Evolutionary conservation across 2,888 invertebrate species (phyloP).

Genomic region (Enchytraeus crypticus): DNA sequence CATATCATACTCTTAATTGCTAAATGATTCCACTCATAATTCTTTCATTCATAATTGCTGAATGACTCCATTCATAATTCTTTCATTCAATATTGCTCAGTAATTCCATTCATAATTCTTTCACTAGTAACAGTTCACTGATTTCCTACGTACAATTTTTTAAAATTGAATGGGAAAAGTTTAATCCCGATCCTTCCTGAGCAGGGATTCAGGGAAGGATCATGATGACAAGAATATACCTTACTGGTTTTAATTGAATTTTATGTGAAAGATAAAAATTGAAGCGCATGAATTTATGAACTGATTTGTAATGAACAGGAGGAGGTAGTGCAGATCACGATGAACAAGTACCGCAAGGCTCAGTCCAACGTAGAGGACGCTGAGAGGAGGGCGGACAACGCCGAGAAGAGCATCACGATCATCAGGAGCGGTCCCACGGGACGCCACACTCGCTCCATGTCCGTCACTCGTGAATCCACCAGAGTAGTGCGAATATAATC

Average conservation of each 20-base stretch:
- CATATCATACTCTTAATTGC: background rate
- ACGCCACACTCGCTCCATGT: constrained; percentile 38
- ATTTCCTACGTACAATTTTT: no score
- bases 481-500: constrained; percentile 30
- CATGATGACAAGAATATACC: no score
- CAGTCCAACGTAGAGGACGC: constrained; percentile 46
- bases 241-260: no score
- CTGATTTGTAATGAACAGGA: constrained; percentile 41
- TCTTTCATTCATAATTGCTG: background rate
- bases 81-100: background rate
- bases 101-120: no score
- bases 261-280: no score
- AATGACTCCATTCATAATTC: background rate
- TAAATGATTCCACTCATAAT: background rate
- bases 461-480: constrained; percentile 43
- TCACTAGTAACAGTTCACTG: no score
- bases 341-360: constrained; percentile 49
- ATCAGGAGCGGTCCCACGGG: constrained; percentile 17
- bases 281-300: no score
- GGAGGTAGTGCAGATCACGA: constrained; percentile 47
- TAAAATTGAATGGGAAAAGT: no score
- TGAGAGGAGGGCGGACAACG: constrained; percentile 44
- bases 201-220: no score
- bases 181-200: no score
- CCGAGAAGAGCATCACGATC: constrained; percentile 39